Conservation (phyloP, 2,113 vertebrate species). For the Epinephelus moara region DNA sequence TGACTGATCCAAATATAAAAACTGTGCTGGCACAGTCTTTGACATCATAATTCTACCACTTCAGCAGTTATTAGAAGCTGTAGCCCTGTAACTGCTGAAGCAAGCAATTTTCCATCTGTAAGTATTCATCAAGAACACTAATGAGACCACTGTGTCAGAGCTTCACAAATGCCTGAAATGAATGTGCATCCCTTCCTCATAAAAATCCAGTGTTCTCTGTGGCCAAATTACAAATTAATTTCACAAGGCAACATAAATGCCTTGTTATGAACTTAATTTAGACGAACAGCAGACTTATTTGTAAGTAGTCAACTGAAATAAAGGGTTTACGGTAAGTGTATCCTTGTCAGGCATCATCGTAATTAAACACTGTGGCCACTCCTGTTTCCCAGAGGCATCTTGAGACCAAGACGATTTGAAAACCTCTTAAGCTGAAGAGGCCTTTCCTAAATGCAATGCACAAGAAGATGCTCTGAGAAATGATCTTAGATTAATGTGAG, state of each 20-base stretch:
- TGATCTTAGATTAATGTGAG: too few relatives aligned
- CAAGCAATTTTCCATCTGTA: background rate
- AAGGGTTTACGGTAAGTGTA: background rate
- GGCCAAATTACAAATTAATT: background rate
- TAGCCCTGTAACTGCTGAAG: background rate
- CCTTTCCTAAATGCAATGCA: too few relatives aligned
- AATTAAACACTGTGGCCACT: background rate
- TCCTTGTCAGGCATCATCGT: background rate
- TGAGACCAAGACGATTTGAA: too few relatives aligned
- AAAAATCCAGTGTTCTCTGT: background rate
- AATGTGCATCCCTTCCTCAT: background rate
- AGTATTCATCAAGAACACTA: slow-evolving; percentile 11
- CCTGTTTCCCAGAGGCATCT: background rate
- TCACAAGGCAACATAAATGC: background rate
- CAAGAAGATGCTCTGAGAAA: too few relatives aligned
- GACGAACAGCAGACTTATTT: background rate
- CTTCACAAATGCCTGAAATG: background rate
- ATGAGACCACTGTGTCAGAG: background rate
- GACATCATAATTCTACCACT: background rate
- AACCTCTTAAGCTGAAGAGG: too few relatives aligned
- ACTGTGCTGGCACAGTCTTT: background rate
- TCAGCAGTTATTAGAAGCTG: background rate
- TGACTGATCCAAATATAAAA: background rate
- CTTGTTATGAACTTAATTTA: background rate
- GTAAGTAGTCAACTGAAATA: background rate